Base-by-base conservation (phyloP, 2,797 vertebrate genomes). In the Sarcophilus harrisii region DNA sequence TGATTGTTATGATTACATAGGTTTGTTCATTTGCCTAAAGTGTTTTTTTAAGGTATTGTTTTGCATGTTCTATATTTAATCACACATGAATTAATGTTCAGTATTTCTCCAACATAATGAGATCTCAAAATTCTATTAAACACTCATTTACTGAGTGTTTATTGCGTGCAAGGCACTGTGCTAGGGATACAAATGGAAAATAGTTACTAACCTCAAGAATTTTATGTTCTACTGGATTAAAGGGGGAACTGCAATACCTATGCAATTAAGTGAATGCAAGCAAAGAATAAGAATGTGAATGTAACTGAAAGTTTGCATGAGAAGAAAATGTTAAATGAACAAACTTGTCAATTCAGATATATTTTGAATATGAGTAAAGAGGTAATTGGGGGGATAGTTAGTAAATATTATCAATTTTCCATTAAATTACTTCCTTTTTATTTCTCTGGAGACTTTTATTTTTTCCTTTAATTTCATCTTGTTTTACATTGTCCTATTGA, bases 1-100 rank as follows among this genome's bases (percentile, higher is more conserved):
- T 90, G 96, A 96, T 96, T 92, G 90, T 38, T 58, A 81, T 90
- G 4, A 49, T 91, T 58, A 95, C 59, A 62, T 38, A 73, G 66
- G 66, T 38, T 73, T 73, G 66, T 73, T 73, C 66, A 73, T 38
- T 32, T 73, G 6, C 29, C 57, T 59, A 21, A 57, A 93, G 52
- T 93, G 3, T 57, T 57, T 14, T 18, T 58, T 58, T 58, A 14
- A 10, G 4, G 12, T 93, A 11, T 58, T n/a, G 89, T 91, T 96
- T 93, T 94, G 16, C 13, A n/a, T 92, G 18, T 90, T 93, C 9
- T 32, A 45, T 92, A 73, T 57, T 96, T 96, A 87, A 96, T 57
- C 81, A 93, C 57, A 57, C 30, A 90, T 87, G 66, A 96, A 62
- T 96, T 94, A 62, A 91, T 58, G 21, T 4, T 11, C 95, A 87